Percentiles rank a stretch among this genome's conserved stretches.
Evolutionary conservation across 2,888 invertebrate genomes (phyloP).

Genomic region (Melanostoma mellinum): DNA sequence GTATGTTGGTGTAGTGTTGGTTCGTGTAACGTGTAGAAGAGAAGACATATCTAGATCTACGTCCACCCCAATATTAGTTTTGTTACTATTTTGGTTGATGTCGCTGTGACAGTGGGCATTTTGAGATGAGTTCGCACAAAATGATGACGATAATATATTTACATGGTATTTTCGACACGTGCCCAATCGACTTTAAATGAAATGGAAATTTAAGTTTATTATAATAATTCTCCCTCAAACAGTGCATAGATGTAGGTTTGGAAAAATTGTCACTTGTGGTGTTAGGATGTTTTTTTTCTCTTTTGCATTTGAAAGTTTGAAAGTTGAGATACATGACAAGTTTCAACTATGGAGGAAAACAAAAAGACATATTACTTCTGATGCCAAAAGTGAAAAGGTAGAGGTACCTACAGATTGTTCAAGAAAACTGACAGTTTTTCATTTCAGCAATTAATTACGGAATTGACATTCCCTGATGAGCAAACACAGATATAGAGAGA

Average conservation of each 20-base stretch:
- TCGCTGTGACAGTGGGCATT: slow-evolving; percentile 21
- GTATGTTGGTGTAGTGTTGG: slow-evolving; percentile 13
- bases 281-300: neutral
- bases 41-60: neutral
- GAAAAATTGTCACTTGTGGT: neutral
- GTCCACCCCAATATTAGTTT: slow-evolving; percentile 62
- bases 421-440: slow-evolving; percentile 32
- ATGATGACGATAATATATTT: slow-evolving; percentile 50
- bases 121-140: slow-evolving; percentile 47
- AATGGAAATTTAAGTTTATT: slow-evolving; percentile 15
- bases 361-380: neutral
- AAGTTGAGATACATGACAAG: neutral
- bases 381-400: neutral
- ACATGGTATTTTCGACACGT: slow-evolving; percentile 45
- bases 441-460: slow-evolving; percentile 48
- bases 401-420: neutral
- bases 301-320: neutral
- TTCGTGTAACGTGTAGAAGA: slow-evolving; percentile 12
- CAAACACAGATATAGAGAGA: neutral
- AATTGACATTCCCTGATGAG: slow-evolving; percentile 42
- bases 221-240: neutral
- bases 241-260: neutral
- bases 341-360: too few species aligned
- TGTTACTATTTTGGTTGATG: slow-evolving; percentile 48
- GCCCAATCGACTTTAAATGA: slow-evolving; percentile 53